Conservation (phyloP, 2,888 invertebrate genomes). For the Omphaloscelis lunosa region DNA sequence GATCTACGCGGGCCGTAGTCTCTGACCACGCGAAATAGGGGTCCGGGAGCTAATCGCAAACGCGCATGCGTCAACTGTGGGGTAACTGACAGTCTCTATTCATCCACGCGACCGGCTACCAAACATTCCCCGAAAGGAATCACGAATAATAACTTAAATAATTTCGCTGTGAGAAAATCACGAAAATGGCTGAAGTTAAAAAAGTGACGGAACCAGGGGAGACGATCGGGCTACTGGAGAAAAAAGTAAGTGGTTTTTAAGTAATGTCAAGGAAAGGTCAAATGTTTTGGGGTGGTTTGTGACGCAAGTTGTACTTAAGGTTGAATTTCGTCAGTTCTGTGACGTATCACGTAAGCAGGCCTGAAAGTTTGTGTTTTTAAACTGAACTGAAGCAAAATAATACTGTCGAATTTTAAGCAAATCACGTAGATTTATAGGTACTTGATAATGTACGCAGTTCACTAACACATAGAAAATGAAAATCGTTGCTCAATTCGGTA, state of each 20-base stretch:
- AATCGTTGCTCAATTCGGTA: constrained; percentile 1
- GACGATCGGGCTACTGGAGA: constrained; percentile 83
- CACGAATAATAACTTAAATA: constrained; percentile 45
- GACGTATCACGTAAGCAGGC: constrained; percentile 5
- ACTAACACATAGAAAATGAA: background rate
- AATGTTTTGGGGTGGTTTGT: constrained; percentile 64
- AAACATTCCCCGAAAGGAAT: constrained; percentile 62
- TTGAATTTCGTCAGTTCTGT: constrained; percentile 48
- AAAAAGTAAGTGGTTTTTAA: constrained; percentile 81
- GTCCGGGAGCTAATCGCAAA: constrained; percentile 68
- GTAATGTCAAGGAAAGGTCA: constrained; percentile 86
- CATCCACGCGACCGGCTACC: constrained; percentile 66
- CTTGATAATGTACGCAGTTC: background rate
- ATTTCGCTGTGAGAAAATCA: constrained; percentile 53
- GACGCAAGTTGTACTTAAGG: constrained; percentile 63
- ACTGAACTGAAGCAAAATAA: background rate
- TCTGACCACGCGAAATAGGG: constrained; percentile 72
- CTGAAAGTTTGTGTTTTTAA: constrained; percentile 23
- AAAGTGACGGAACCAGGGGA: constrained; percentile 77
- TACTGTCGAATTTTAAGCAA: background rate
- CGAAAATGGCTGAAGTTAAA: constrained; percentile 78
- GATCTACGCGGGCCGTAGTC: constrained; percentile 26
- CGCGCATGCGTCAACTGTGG: constrained; percentile 77
- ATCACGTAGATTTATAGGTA: background rate
- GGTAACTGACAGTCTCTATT: constrained; percentile 72